Conservation (phyloP, 1,140 invertebrate genomes). For the Drosophila sulfurigaster region DNA sequence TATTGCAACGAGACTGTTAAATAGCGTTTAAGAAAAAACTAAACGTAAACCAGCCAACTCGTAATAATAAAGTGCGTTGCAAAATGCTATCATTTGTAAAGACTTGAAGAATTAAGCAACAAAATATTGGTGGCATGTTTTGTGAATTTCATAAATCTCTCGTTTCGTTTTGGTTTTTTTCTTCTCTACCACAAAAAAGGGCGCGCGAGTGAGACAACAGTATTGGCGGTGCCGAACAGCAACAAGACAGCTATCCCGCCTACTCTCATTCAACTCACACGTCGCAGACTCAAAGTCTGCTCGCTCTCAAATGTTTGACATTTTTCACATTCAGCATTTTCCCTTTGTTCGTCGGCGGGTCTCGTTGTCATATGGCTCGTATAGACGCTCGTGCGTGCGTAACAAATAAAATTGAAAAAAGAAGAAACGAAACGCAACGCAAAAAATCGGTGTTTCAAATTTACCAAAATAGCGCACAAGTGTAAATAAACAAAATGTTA, state of each 20-base stretch:
- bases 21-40: constrained; percentile 21
- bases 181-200: constrained; percentile 75
- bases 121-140: constrained; percentile 56
- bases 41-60: constrained; percentile 6
- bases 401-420: constrained; percentile 65
- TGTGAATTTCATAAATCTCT: constrained; percentile 64
- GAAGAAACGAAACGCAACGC: constrained; percentile 38
- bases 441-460: constrained; percentile 63
- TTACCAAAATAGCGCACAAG: constrained; percentile 55
- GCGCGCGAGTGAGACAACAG: constrained; percentile 64
- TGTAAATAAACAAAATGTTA: constrained; percentile 71
- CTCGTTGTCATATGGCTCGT: constrained; percentile 73
- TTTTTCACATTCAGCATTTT: constrained; percentile 80
- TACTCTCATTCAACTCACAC: constrained; percentile 48
- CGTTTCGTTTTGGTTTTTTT: constrained; percentile 75
- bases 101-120: constrained; percentile 30
- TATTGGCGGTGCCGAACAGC: constrained; percentile 18
- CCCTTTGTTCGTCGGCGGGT: constrained; percentile 78
- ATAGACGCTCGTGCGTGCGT: constrained; percentile 66
- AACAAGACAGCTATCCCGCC: constrained; percentile 44
- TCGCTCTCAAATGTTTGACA: constrained; percentile 68
- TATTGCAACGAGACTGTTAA: constrained; percentile 34
- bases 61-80: constrained; percentile 24
- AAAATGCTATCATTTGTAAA: constrained; percentile 10
- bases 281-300: constrained; percentile 67